Evolutionary conservation across 2,797 vertebrate species (phyloP), one percentile per base, ranked within the genome.

Genomic region (Macroramphosus scolopax): DNA sequence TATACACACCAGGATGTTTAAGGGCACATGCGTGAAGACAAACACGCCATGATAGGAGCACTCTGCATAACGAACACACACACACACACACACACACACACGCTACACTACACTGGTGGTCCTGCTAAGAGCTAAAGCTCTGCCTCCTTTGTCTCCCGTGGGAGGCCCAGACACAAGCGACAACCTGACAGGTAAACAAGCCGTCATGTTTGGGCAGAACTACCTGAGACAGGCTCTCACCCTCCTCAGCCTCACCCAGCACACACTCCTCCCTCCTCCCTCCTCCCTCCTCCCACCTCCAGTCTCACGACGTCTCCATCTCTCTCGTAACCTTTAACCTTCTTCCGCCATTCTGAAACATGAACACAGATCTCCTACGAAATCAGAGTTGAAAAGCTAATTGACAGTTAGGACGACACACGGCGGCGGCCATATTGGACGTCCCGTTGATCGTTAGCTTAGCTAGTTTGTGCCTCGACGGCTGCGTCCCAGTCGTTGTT

Each of bases 171-270:
- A 88, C 88, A 89, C 87, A 87, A 79, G 78, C 64, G 62, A 66
- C 80, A 79, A 64, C 50, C 71, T 82, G 74, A 72, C 82, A 78
- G 84, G 87, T 86, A 87, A 88, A 89, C 83, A 89, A 69, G 72
- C 63, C 51, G 18, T 87, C 82, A 47, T 82, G 86, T 88, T 88
- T 78, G 83, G 86, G 75, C 84, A 86, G 77, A 78, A 68, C 78
- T 56, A 76, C 78, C 76, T 85, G 78, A 78, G 67, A 79, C 72
- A 79, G 55, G 61, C 72, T 75, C 68, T 84, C 73, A 70, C 58
- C 74, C 50, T 65, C 51, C 62, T 69, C 68, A 59, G 53, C 60
- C 68, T 72, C 68, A 66, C 63, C 70, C 42, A 1, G 50, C 60
- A 68, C 75, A 39, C 68, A 68, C 61, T 67, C 67, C 70, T 55